Base-by-base conservation (phyloP, 2,113 vertebrate genomes). In the Macrotus californicus region DNA sequence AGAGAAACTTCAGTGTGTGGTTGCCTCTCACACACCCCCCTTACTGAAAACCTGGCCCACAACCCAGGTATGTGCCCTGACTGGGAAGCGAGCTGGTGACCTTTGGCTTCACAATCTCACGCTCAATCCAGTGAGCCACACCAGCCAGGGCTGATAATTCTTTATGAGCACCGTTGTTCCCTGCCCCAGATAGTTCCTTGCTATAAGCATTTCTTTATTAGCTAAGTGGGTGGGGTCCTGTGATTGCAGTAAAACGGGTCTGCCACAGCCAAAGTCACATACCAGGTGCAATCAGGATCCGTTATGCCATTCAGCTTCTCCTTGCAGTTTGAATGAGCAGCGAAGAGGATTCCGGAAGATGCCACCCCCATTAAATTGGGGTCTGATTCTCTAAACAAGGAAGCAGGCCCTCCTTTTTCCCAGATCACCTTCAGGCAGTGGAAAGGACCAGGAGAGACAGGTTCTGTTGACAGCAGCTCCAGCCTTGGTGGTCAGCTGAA, bases 311-410 rank as follows among this genome's bases (percentile, higher is more conserved):
- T 99, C 97, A 99, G 90, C 95, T 98, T 99, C 97, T 99, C 98
- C 56, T 99, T 99, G 96, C 98, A 98, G 75, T 98, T 98, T 88
- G 99, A 99, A 97, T 99, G 99, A 94, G 99, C 99, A 97, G 99
- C 99, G 98, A 99, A 99, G 97, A 99, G 99, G 97, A 99, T 99
- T 97, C 99, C 99, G 96, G 86, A 99, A 99, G 92, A 99, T 99
- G 97, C 99, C 97, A 99, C 99, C 0, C 98, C 99, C 76, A 99
- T 98, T 96, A 99, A 98, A 89, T 99, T 99, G 46, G 99, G 99
- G 85, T 99, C 99, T 83, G 99, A 97, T 76, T 99, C 99, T 98
- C 99, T 98, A 91, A 99, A 99, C 29, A 99, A 98, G 73, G 99
- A 99, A 24, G 99, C 99, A 82, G 99, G 98, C 81, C 99, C 99